Evolutionary conservation across 2,113 vertebrate species (phyloP).

Genomic region (Conger conger): DNA sequence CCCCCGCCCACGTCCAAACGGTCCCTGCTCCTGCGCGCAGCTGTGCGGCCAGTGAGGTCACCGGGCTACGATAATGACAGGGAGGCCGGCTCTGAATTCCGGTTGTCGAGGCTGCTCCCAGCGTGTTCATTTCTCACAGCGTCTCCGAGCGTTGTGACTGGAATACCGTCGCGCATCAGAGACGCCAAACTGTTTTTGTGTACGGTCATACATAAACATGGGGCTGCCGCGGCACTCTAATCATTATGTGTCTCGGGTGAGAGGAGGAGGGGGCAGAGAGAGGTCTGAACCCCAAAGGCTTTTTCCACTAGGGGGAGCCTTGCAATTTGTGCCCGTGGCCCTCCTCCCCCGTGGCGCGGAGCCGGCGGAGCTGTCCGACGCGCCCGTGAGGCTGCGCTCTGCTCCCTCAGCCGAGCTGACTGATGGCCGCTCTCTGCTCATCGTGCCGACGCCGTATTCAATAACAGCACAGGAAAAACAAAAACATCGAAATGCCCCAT

Average conservation of each 20-base stretch:
- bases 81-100: constrained; percentile 53
- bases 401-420: background rate
- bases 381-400: background rate
- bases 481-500: constrained; percentile 33
- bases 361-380: background rate
- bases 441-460: constrained; percentile 35
- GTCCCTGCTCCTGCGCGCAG: constrained; percentile 36
- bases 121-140: constrained; percentile 37
- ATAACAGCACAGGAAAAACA: constrained; percentile 17
- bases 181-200: background rate
- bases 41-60: constrained; percentile 51
- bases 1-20: constrained; percentile 26
- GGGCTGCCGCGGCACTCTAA: background rate
- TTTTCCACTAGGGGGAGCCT: constrained; percentile 21
- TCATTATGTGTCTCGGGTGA: background rate
- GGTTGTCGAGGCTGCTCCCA: constrained; percentile 49
- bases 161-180: constrained; percentile 38
- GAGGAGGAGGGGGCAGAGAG: background rate
- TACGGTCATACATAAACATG: constrained; percentile 5
- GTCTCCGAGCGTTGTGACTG: constrained; percentile 27
- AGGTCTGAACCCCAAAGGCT: background rate
- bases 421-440: background rate
- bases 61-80: constrained; percentile 58
- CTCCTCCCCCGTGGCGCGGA: background rate
- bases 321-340: background rate